Evolutionary conservation across 2,797 vertebrate genomes (phyloP).

Genomic region (Furcifer pardalis): DNA sequence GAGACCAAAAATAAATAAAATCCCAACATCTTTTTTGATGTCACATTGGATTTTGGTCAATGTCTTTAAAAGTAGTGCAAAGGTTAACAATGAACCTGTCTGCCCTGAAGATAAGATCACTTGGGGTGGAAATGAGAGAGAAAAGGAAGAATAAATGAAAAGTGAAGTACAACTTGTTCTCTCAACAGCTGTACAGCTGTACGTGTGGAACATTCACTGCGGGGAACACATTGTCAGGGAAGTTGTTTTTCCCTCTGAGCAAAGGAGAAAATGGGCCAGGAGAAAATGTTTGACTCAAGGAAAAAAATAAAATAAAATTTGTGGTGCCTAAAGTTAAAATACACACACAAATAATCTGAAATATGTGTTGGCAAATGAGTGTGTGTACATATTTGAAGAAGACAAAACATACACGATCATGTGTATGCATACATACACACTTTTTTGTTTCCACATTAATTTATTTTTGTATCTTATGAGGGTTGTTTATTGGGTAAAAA

Average conservation of each 20-base stretch:
- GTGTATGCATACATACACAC: neutral
- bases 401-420: neutral
- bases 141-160: neutral
- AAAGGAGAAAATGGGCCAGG: rapidly evolving
- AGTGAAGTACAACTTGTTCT: neutral
- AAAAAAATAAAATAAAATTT: neutral
- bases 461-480: too few relatives aligned
- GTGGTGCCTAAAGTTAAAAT: neutral
- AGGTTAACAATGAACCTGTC: neutral
- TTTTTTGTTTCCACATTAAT: too few relatives aligned
- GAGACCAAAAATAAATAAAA: too few relatives aligned
- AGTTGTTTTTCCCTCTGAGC: rapidly evolving
- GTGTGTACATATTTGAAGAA: neutral
- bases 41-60: too few relatives aligned
- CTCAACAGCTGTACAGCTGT: neutral
- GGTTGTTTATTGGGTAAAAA: too few relatives aligned
- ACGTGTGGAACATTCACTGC: neutral
- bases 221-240: neutral
- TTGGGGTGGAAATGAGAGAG: neutral
- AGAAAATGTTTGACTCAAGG: neutral
- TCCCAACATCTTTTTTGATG: too few relatives aligned
- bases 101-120: neutral
- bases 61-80: neutral
- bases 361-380: neutral
- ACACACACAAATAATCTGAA: rapidly evolving